These are phyloP conservation scores for Anthopleura sola DNA, from an alignment of 64 coral and sea anemone genomes.

Conservation along the genomic window DNA sequence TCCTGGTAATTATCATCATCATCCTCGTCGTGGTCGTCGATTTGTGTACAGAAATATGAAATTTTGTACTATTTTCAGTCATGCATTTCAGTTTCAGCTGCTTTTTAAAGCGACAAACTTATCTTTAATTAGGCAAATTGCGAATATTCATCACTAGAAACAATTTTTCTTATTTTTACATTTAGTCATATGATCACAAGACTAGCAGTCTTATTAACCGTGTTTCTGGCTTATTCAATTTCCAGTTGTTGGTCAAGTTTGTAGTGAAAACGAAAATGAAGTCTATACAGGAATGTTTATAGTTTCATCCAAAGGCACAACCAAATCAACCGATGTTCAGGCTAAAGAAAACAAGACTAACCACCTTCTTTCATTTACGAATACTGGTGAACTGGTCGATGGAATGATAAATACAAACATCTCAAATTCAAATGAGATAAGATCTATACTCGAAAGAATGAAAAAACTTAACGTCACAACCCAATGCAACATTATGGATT, in stretches of 20 bases:
- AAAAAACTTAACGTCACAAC: not conserved
- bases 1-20: too few species aligned
- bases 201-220: not conserved
- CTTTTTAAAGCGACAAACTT: too few species aligned
- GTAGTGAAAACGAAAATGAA: not conserved
- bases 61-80: too few species aligned
- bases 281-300: not conserved
- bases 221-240: not conserved
- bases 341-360: not conserved
- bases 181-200: not conserved
- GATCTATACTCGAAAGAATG: not conserved
- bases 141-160: too few species aligned
- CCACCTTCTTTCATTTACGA: not conserved
- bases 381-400: not conserved
- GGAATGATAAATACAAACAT: constrained; percentile 2
- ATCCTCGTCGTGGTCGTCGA: too few species aligned
- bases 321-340: not conserved
- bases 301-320: not conserved
- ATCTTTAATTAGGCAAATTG: too few species aligned
- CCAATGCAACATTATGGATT: not conserved
- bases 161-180: too few species aligned
- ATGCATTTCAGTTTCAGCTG: too few species aligned
- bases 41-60: too few species aligned
- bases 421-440: not conserved
- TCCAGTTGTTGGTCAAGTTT: not conserved